phyloP scores from a whole-genome alignment of 2,797 vertebrate genomes.

The Fundulus diaphanus region DNA sequence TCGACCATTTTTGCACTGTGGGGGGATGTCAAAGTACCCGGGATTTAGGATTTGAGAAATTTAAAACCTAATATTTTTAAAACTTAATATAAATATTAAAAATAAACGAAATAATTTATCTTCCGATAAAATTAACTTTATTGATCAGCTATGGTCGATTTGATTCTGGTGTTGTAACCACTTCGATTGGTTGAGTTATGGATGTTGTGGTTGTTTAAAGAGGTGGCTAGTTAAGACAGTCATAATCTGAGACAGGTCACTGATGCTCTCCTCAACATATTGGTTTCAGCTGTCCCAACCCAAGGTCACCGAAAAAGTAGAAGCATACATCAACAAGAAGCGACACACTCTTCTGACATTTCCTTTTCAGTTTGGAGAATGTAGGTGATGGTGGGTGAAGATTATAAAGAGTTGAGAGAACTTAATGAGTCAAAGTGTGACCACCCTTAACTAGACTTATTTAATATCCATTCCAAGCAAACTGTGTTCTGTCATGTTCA shows the following conservation, averaged over 20 bases:
- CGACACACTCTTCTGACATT: neutral
- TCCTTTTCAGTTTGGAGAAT: neutral
- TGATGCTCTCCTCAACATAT: neutral
- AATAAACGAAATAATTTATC: too few species aligned
- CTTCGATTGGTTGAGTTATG: neutral
- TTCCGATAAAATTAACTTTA: neutral
- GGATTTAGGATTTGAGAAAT: neutral
- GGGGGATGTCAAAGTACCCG: neutral
- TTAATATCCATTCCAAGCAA: slow-evolving; percentile 17
- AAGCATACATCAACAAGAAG: neutral
- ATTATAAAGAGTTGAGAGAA: neutral
- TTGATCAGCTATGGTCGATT: neutral
- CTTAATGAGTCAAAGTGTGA: neutral
- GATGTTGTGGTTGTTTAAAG: neutral
- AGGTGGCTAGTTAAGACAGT: neutral
- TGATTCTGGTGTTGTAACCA: neutral
- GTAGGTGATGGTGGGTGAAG: neutral
- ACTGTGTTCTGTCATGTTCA: neutral
- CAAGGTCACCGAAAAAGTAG: neutral
- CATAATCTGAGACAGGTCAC: neutral
- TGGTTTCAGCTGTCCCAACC: neutral
- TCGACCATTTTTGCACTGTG: neutral
- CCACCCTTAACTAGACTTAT: neutral
- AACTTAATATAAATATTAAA: neutral
- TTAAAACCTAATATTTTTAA: neutral